These are phyloP conservation scores for Hyaena hyaena DNA, from an alignment of 2,113 vertebrate species.

Conservation along the genomic window DNA sequence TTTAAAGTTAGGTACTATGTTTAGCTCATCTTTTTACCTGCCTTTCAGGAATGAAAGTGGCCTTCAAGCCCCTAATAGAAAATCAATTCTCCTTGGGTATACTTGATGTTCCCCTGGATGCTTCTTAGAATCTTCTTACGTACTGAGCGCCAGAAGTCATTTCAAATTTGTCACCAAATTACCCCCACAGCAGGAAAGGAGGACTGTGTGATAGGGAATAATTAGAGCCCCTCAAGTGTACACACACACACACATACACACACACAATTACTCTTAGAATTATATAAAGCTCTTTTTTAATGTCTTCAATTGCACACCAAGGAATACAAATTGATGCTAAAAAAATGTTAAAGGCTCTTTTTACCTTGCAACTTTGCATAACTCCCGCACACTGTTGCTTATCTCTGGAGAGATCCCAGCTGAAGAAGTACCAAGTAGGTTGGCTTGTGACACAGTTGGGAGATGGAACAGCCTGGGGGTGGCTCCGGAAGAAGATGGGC, in stretches of 20 bases:
- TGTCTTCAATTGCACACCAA: slow-evolving; percentile 20
- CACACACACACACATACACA: accelerated
- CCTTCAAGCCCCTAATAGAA: background rate
- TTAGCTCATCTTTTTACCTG: background rate
- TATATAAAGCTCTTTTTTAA: slow-evolving; percentile 10
- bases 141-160: background rate
- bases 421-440: background rate
- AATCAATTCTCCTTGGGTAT: background rate
- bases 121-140: background rate
- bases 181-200: background rate
- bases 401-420: background rate
- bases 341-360: background rate
- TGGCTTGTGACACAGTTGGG: background rate
- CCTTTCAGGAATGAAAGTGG: background rate
- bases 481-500: background rate
- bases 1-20: background rate
- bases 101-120: background rate
- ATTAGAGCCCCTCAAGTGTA: background rate
- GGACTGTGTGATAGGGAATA: background rate
- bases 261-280: background rate
- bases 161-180: background rate
- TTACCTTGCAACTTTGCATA: background rate
- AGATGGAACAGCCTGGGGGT: background rate
- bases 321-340: slow-evolving; percentile 29
- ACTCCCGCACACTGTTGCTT: background rate